Base-by-base conservation (phyloP, 1,140 invertebrate genomes). In the Spodoptera litura region DNA sequence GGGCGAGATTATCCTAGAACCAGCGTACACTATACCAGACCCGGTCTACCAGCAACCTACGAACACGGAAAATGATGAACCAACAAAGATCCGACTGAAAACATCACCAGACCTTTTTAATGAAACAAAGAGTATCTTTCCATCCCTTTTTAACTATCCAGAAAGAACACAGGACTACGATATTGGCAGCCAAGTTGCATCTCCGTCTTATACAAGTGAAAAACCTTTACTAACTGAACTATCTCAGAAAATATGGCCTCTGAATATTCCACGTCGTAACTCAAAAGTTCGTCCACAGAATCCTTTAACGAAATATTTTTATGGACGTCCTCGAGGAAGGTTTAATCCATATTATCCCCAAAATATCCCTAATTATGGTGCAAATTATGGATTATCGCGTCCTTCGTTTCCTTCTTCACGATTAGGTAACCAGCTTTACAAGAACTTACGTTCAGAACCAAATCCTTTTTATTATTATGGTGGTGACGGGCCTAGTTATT, bases 91-190 rank as follows among this genome's bases (percentile, higher is more conserved):
- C 31, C 10, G 74, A 13, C 27, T 84, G 12, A 80, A 31, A 2
- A 71, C 64, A 2, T 38, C 58, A 49, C 79, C 83, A 31, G 82
- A 93, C 77, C 20, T 93, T 3, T 89, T 92, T 51, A 86, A 87
- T 27, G 92, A 93, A 86, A 89, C 89, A 25, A 71, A 77, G 51
- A 83, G 68, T 49, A 56, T 93, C 4, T 93, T 91, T 66, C 82
- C 83, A 0, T 68, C 85, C 73, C 81, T 91, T 44, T 44, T 44
- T 44, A 44, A 1, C 38, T 44, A 44, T 44, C 38, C 38, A 0
- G 38, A 44, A 44, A 6, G 38, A 44, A 44, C 1, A 3, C 38
- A 8, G 38, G 38, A 44, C 1, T 44, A 44, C 8, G 38, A 8
- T 8, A 44, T 10, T 44, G 6, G 9, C 38, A 44, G 4, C 9